Evolutionary conservation across 2,888 invertebrate species (phyloP), one percentile per base, ranked within the genome.

Genomic region (Blera fallax): DNA sequence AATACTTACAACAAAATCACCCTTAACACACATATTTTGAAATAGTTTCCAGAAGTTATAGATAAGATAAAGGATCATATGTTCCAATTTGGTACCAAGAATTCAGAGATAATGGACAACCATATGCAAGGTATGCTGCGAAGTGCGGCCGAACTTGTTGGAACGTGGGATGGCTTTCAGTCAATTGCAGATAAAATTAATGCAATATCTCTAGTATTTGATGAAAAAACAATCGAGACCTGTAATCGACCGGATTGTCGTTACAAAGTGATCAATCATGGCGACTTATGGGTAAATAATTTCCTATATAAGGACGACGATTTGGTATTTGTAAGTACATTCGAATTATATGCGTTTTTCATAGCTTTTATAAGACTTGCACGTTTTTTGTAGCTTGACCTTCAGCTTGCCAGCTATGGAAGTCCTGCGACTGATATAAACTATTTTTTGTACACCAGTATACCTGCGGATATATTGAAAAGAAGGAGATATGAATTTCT

Each of bases 271-370:
- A 87, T 93, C 52, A 92, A 91, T 87, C 93, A 93, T 82, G 92
- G 92, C 7, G 93, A 93, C 88, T 88, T 92, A 7, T 92, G 92
- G 92, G 88, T 90, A 1, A 92, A 92, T 78, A 93, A 93, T 88
- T 90, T 92, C 88, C 89, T 93, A 88, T 92, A 92, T 78, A 89
- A 90, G 34, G 92, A 90, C 58, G 64, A 88, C 1, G 78, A 89
- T 40, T 90, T 89, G 27, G 89, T 88, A 74, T 87, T 91, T 3
- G 87, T 88, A 65, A 91, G 92, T 84, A 87, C 1, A 18, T 32
- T 34, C 27, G 5, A 34, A 34, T 29, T 24, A 14, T 1, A 14
- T 6, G 3, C 34, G 14, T 3, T 91, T 62, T 89, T 84, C 82
- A 89, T 90, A 83, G 90, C 90, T 88, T 89, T 89, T 5, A 16